A percentile compares a stretch with the other conserved stretches of the same genome.
Conservation (phyloP, 1,140 invertebrate genomes). For the honey bee (Apis mellifera) region DNA sequence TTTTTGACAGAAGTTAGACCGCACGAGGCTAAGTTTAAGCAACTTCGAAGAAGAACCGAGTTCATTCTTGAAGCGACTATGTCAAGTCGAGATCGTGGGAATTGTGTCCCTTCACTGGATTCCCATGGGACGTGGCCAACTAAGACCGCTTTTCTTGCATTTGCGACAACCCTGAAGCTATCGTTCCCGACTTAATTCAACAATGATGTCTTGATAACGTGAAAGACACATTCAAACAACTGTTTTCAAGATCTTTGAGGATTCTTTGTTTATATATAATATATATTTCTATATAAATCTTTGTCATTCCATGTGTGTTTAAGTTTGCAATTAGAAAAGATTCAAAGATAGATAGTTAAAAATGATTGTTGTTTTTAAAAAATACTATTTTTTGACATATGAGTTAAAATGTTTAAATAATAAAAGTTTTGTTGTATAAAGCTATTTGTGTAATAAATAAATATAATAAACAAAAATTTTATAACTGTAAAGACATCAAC, state of each 20-base stretch:
- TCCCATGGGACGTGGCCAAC: constrained; percentile 22
- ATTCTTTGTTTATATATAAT: not conserved
- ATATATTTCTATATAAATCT: constrained; percentile 2
- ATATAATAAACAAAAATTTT: too few species aligned
- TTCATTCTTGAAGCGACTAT: constrained; percentile 6
- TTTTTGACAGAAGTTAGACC: not conserved
- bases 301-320: not conserved
- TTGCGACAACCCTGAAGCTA: not conserved
- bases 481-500: too few species aligned
- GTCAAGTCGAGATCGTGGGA: not conserved
- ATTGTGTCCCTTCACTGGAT: constrained; percentile 1
- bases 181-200: constrained; percentile 22
- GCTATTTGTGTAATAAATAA: too few species aligned
- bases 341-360: too few species aligned
- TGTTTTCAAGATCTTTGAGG: not conserved
- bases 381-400: not conserved
- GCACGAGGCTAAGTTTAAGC: constrained; percentile 6
- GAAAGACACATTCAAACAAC: constrained; percentile 18
- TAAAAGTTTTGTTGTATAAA: too few species aligned
- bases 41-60: constrained; percentile 20
- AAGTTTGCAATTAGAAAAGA: too few species aligned
- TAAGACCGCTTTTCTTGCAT: constrained; percentile 29
- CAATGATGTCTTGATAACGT: constrained; percentile 15
- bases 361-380: not conserved
- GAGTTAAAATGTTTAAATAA: too few species aligned